Evolutionary conservation across 2,888 invertebrate species (phyloP), one percentile per base, ranked within the genome.

Genomic region (Acanthosoma haemorrhoidale): DNA sequence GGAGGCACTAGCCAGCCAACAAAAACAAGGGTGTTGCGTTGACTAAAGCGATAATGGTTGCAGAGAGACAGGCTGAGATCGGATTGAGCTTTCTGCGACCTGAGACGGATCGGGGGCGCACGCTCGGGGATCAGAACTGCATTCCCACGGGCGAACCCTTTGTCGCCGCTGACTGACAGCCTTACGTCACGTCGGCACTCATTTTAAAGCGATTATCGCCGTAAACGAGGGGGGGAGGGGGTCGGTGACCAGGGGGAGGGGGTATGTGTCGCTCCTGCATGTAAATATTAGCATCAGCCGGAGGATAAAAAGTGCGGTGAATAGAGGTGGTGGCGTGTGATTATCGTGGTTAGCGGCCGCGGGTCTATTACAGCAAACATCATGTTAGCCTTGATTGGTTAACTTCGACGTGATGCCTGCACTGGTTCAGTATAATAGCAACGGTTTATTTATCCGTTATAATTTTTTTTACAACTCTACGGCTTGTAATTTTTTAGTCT

Each of bases 131-230:
- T 21, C 21, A 21, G 43, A n/a, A n/a, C n/a, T 1, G 4, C 0
- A 18, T 60, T 60, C 60, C 60, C 60, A 60, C 60, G 60, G 32
- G 9, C 21, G 21, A 3, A 4, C n/a, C 21, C 43, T 21, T 43
- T 43, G 43, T 43, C 43, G n/a, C 18, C 43, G 18, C 1, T 43
- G 43, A 43, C 21, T 43, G 43, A 43, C 43, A 43, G 43, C 43
- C 43, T 39, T 63, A 25, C 38, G 63, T 63, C 63, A 39, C 13
- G 8, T 25, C 39, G 18, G 39, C 25, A n/a, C 63, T 63, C 63
- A 63, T 63, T 63, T 63, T 63, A 63, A 63, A 63, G 63, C 63
- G 63, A 63, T 63, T 63, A 63, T 38, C 21, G 4, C 25, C 63
- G 63, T 63, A 63, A 63, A 63, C 63, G 25, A n/a, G 29, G 39